These are phyloP conservation scores for Mus caroli DNA, from an alignment of 2,797 vertebrate species.

Conservation along the genomic window DNA sequence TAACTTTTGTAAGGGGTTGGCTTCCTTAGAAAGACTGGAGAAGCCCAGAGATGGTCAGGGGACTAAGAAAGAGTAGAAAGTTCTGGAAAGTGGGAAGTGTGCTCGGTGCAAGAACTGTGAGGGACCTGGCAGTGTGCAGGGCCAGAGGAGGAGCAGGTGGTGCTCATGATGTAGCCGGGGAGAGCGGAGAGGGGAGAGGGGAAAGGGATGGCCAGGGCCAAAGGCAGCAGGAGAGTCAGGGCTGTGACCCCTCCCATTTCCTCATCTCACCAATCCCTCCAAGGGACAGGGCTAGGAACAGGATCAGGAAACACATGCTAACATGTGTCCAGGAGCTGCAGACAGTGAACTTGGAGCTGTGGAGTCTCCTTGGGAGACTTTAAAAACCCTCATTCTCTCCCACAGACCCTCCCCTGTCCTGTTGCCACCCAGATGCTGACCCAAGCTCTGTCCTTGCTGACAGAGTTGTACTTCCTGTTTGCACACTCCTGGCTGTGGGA, in stretches of 20 bases:
- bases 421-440: too few relatives aligned
- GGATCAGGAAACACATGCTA: conserved; percentile 74
- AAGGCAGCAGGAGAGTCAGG: not conserved
- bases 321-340: conserved; percentile 1
- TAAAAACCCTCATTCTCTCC: not conserved
- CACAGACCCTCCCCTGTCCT: too few relatives aligned
- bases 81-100: not conserved
- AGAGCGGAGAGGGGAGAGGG: not conserved
- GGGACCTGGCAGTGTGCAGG: not conserved
- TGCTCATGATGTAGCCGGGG: not conserved
- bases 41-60: not conserved
- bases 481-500: too few relatives aligned
- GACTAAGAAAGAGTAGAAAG: not conserved
- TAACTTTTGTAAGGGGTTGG: not conserved
- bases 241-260: not conserved
- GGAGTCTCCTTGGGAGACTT: too few relatives aligned
- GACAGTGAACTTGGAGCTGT: too few relatives aligned
- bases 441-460: not conserved
- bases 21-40: not conserved
- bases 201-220: not conserved
- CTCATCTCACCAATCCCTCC: conserved; percentile 73
- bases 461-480: too few relatives aligned
- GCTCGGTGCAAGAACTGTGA: not conserved
- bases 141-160: not conserved
- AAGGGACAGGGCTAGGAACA: conserved; percentile 66